Percentiles rank a stretch among this genome's conserved stretches.
Conservation (phyloP, 2,113 vertebrate species). For the Cardinalis cardinalis region DNA sequence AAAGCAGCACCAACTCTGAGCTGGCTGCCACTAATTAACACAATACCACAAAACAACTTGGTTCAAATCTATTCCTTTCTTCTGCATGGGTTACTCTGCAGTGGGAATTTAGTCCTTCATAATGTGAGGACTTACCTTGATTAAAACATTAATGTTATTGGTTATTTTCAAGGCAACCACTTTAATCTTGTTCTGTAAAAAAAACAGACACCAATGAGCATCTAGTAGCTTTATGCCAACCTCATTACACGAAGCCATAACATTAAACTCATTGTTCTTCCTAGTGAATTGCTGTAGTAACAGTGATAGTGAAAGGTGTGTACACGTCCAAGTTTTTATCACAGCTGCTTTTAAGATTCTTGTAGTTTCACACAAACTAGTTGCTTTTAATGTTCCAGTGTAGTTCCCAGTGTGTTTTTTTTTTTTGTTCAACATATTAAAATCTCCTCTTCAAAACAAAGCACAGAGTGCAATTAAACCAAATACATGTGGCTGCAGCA, state of each 20-base stretch:
- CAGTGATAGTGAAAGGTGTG: background rate
- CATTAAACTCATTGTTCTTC: background rate
- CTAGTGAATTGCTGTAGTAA: background rate
- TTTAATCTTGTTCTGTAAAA: conserved; percentile 96
- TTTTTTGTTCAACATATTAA: background rate
- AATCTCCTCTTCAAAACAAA: background rate
- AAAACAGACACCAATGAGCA: background rate
- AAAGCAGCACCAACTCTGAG: background rate
- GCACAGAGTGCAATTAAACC: background rate
- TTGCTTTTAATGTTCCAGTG: background rate
- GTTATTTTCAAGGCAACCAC: conserved; percentile 99
- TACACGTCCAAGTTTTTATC: background rate
- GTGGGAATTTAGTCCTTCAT: background rate
- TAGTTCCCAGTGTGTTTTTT: background rate
- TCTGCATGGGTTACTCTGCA: background rate
- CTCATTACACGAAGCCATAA: background rate
- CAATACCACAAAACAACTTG: background rate
- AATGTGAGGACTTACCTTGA: conserved; percentile 82
- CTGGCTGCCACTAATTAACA: background rate
- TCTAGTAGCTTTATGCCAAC: background rate
- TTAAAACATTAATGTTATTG: conserved; percentile 98
- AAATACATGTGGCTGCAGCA: background rate
- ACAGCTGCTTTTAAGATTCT: background rate
- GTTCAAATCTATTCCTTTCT: background rate
- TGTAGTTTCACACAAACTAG: background rate